These are phyloP conservation scores for Tetramorium alpestre DNA, from an alignment of 1,140 invertebrate genomes.

Conservation along the genomic window DNA sequence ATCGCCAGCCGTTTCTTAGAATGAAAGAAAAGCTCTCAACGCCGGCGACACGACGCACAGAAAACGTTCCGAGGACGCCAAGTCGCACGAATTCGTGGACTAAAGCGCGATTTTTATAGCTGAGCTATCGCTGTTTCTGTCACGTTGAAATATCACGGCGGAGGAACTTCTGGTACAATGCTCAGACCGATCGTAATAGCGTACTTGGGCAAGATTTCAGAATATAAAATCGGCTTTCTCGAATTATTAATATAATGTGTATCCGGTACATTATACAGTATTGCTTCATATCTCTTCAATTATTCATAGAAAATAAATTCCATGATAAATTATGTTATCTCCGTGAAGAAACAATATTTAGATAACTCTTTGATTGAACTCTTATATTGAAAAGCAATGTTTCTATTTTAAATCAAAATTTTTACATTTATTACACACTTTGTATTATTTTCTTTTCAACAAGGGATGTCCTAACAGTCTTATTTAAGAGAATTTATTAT, in stretches of 20 bases:
- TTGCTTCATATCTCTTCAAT: not conserved
- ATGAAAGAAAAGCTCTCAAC: slow-evolving; percentile 47
- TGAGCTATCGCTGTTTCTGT: slow-evolving; percentile 59
- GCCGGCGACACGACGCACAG: slow-evolving; percentile 54
- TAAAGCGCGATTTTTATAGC: slow-evolving; percentile 58
- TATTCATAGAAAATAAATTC: slow-evolving; percentile 13
- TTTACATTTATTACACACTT: too few relatives aligned
- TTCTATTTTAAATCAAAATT: not conserved
- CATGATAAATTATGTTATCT: not conserved
- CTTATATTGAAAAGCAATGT: not conserved
- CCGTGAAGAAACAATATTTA: not conserved
- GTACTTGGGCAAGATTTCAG: slow-evolving; percentile 30
- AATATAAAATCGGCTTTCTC: slow-evolving; percentile 29
- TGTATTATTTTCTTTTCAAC: not conserved
- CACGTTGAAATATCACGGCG: slow-evolving; percentile 48
- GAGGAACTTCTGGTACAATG: slow-evolving; percentile 47
- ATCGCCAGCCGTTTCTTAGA: slow-evolving; percentile 24
- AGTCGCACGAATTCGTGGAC: slow-evolving; percentile 53
- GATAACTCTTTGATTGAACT: not conserved
- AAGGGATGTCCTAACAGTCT: not conserved
- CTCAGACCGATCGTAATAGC: slow-evolving; percentile 39
- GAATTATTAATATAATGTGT: slow-evolving; percentile 24
- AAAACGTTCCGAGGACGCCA: slow-evolving; percentile 33
- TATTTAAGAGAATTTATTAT: not conserved
- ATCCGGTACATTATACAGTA: not conserved